Conservation (phyloP, 2,797 vertebrate species). For the Macrochelys suwanniensis region DNA sequence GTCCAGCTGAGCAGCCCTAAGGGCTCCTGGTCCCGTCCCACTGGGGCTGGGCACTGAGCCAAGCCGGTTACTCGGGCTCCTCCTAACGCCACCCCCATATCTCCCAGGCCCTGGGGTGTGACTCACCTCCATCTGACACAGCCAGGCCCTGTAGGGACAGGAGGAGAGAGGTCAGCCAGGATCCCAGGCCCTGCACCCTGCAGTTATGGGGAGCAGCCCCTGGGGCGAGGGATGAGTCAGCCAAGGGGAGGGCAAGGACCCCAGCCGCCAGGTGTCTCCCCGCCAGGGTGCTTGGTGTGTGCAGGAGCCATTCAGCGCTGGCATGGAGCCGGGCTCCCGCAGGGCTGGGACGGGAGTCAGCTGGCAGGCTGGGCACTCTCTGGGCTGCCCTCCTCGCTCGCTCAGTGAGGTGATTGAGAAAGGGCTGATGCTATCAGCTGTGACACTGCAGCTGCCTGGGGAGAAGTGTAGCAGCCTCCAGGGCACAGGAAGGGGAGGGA, state of each 20-base stretch:
- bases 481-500: slow-evolving; percentile 51
- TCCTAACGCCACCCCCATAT: background rate
- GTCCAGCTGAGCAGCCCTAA: background rate
- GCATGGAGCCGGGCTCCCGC: background rate
- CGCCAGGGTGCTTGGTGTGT: too few species aligned
- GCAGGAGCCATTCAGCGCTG: background rate
- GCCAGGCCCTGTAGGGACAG: slow-evolving; percentile 88
- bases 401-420: background rate
- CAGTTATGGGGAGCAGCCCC: background rate
- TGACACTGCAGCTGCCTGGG: background rate
- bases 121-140: slow-evolving; percentile 97
- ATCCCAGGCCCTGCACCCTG: accelerated
- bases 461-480: slow-evolving; percentile 54
- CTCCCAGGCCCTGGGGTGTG: slow-evolving; percentile 19
- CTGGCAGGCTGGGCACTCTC: background rate
- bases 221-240: background rate
- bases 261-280: too few species aligned
- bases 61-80: slow-evolving; percentile 2
- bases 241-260: too few species aligned
- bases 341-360: too few species aligned
- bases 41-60: background rate
- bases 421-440: slow-evolving; percentile 20
- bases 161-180: slow-evolving; percentile 52
- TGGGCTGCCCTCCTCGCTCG: background rate
- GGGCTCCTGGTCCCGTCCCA: background rate